Evolutionary conservation across 2,797 vertebrate species (phyloP).

Genomic region (Graptemys geographica): DNA sequence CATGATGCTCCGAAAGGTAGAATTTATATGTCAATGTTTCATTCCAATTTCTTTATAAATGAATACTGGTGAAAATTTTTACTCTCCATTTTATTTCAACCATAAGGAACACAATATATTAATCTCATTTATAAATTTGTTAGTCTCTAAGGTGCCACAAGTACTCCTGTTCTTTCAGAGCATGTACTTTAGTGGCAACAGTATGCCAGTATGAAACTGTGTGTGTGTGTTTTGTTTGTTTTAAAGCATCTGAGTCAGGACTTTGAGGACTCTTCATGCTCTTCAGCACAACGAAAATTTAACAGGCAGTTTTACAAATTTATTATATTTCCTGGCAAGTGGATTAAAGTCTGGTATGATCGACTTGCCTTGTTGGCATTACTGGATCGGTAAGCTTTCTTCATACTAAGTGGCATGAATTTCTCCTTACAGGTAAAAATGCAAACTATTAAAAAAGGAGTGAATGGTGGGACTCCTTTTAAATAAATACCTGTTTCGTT

Average conservation of each 20-base stretch:
- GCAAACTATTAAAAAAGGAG: background rate
- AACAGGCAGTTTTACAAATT: conserved; percentile 93
- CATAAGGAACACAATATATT: background rate
- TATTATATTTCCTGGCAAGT: conserved; percentile 93
- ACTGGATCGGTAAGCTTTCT: conserved; percentile 88
- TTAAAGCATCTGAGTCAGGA: conserved; percentile 77
- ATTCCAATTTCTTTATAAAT: background rate
- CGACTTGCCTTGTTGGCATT: conserved; percentile 91
- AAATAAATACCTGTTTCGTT: background rate
- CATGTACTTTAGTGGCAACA: conserved; percentile 8
- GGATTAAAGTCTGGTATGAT: conserved; percentile 95
- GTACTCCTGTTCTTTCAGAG: background rate
- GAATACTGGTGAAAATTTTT: background rate
- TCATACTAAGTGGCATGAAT: background rate
- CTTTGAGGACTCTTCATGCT: conserved; percentile 90
- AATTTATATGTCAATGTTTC: background rate
- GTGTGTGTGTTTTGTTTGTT: conserved; percentile 46
- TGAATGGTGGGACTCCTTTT: background rate
- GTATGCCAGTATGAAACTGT: background rate
- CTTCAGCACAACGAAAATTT: conserved; percentile 89
- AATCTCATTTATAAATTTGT: background rate
- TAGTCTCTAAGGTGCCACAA: too few relatives aligned
- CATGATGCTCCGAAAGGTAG: background rate
- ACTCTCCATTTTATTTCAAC: conserved; percentile 22
- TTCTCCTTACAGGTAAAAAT: background rate